phyloP scores from a whole-genome alignment of 2,113 vertebrate species.

The Anarrhichthys ocellatus region DNA sequence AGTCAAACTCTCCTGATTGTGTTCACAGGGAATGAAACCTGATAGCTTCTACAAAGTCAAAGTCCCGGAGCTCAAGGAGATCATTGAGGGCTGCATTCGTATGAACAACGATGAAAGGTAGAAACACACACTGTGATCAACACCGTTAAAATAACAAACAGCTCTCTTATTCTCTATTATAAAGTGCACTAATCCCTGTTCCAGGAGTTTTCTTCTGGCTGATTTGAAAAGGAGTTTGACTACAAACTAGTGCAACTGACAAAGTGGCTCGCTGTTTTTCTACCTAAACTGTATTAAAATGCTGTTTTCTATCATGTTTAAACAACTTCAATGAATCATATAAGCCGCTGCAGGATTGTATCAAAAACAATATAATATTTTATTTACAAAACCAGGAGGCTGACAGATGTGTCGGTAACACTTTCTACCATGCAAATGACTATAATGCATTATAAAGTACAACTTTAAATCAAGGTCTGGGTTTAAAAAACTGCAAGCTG shows the following conservation, averaged over 20 bases:
- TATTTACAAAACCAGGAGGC: too few relatives aligned
- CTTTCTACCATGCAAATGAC: too few relatives aligned
- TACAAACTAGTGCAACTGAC: too few relatives aligned
- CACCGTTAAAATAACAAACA: background rate
- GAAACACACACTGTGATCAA: background rate
- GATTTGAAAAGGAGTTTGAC: too few relatives aligned
- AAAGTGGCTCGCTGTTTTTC: background rate
- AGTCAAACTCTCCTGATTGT: constrained; percentile 20
- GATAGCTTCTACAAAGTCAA: constrained; percentile 99
- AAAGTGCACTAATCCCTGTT: background rate
- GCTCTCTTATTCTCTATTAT: background rate
- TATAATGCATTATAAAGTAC: too few relatives aligned
- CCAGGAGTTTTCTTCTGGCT: background rate
- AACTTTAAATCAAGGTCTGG: too few relatives aligned
- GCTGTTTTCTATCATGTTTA: background rate
- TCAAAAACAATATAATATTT: background rate
- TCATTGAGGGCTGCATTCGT: constrained; percentile 97
- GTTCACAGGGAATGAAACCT: constrained; percentile 92
- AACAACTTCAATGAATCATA: background rate
- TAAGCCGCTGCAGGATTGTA: too few relatives aligned
- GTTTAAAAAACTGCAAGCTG: background rate
- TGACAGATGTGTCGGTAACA: too few relatives aligned
- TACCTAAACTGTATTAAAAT: background rate
- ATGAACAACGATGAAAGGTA: constrained; percentile 96
- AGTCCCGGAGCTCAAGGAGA: constrained; percentile 96